Conservation (phyloP, 2,888 invertebrate genomes). For the Uropetala carovei region DNA sequence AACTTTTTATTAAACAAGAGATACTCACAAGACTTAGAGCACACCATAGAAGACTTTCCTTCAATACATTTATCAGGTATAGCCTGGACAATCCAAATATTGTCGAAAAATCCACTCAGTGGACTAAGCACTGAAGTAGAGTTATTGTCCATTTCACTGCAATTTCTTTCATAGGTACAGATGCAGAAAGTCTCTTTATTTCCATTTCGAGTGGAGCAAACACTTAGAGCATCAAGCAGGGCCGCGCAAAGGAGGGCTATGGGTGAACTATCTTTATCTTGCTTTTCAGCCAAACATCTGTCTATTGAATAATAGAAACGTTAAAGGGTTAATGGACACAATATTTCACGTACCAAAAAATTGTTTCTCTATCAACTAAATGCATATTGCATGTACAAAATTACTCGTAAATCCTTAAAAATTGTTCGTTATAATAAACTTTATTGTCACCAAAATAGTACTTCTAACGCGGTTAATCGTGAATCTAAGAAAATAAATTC, state of each 20-base stretch:
- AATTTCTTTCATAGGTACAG: slow-evolving; percentile 17
- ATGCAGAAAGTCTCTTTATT: slow-evolving; percentile 39
- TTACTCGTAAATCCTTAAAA: no score
- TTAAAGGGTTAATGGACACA: no score
- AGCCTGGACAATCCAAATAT: slow-evolving; percentile 34
- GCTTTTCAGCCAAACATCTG: no score
- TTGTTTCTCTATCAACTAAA: no score
- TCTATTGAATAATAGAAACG: no score
- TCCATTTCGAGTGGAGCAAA: slow-evolving; percentile 69
- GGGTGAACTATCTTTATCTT: slow-evolving; percentile 64
- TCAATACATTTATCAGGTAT: neutral
- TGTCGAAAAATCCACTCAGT: slow-evolving; percentile 35
- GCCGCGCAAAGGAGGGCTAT: slow-evolving; percentile 71
- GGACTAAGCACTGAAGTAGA: neutral
- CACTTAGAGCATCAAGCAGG: slow-evolving; percentile 71
- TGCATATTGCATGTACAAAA: no score
- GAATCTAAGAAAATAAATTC: no score
- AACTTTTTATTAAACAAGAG: neutral
- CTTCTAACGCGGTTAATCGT: no score
- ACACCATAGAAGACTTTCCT: neutral
- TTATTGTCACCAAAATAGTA: no score
- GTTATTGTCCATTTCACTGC: neutral
- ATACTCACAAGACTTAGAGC: slow-evolving; percentile 21
- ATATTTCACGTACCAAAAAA: no score
- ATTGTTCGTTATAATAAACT: no score